phyloP scores from a whole-genome alignment of 2,113 vertebrate species.

The Damaliscus lunatus region DNA sequence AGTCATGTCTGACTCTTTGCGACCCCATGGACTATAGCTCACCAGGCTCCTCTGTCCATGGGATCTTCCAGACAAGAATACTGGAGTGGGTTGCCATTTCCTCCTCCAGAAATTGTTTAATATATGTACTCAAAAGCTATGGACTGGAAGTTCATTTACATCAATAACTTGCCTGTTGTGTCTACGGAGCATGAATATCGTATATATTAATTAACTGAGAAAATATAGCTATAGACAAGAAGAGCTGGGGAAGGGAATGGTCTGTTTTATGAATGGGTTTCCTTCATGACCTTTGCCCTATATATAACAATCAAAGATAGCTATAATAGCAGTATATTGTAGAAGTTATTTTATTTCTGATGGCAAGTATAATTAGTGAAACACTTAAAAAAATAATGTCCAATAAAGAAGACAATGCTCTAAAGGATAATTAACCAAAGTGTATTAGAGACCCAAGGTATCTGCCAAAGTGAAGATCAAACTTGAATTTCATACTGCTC shows the following conservation, averaged over 20 bases:
- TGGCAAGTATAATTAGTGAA: background rate
- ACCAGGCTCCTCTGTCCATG: background rate
- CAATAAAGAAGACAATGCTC: background rate
- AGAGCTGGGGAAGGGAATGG: background rate
- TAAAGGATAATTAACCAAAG: slow-evolving; percentile 13
- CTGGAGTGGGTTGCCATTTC: background rate
- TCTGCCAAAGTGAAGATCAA: background rate
- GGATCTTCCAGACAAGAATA: background rate
- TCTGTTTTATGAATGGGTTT: background rate
- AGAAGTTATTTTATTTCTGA: background rate
- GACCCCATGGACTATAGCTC: background rate
- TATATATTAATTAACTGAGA: background rate
- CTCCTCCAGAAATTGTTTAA: background rate
- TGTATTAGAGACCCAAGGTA: background rate
- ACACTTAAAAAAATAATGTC: background rate
- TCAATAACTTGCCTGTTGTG: background rate
- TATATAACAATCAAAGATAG: background rate
- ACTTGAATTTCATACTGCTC: background rate
- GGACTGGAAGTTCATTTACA: background rate
- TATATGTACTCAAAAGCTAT: background rate
- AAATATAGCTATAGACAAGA: background rate
- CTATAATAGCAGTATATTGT: background rate
- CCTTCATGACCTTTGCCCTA: background rate
- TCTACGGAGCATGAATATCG: background rate
- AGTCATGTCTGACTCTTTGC: background rate